Percentiles rank a stretch among this genome's conserved stretches.
phyloP scores from a whole-genome alignment of 1,140 invertebrate genomes.

The Cardiocondyla obscurior region DNA sequence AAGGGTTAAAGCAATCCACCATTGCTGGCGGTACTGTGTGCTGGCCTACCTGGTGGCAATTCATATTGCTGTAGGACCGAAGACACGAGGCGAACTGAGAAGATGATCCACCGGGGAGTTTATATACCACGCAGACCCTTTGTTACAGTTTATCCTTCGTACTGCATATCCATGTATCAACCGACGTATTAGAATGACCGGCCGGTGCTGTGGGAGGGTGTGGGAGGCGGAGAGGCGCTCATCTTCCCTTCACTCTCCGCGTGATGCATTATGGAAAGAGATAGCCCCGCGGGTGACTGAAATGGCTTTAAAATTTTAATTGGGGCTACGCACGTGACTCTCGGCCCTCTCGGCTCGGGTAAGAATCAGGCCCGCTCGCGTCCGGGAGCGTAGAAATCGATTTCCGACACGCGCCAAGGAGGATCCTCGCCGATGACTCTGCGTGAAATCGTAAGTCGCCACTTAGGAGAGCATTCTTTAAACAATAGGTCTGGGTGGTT shows the following conservation, averaged over 20 bases:
- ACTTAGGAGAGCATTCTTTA: neutral
- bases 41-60: conserved; percentile 75
- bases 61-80: conserved; percentile 79
- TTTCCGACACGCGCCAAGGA: neutral
- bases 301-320: conserved; percentile 77
- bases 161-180: conserved; percentile 69
- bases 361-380: neutral
- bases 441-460: too few species aligned
- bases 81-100: conserved; percentile 78
- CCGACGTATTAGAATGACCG: conserved; percentile 71
- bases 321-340: conserved; percentile 74
- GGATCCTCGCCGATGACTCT: too few species aligned
- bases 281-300: conserved; percentile 69
- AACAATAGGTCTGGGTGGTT: neutral
- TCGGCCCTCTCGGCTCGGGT: conserved; percentile 46
- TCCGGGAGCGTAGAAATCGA: conserved; percentile 17
- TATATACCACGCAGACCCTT: conserved; percentile 80
- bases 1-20: neutral
- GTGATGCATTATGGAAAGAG: conserved; percentile 67
- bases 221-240: conserved; percentile 69
- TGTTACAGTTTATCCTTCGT: conserved; percentile 81
- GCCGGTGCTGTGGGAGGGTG: conserved; percentile 58
- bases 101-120: conserved; percentile 74
- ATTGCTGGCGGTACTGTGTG: neutral
- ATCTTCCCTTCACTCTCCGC: conserved; percentile 78